Evolutionary conservation across 2,113 vertebrate genomes (phyloP).

Genomic region (Clupea harengus): DNA sequence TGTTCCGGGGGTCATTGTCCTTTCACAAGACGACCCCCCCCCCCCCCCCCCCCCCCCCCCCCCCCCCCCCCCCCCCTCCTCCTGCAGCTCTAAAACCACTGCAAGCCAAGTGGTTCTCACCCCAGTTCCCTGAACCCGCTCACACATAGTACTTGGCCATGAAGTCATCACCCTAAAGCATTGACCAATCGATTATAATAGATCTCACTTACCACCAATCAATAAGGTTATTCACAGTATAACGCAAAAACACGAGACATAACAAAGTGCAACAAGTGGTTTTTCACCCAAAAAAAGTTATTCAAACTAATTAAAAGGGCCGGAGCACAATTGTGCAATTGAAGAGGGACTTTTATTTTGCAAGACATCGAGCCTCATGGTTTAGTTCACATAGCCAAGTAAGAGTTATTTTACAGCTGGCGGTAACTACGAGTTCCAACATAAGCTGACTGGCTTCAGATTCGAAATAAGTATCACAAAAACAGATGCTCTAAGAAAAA

Average conservation of each 20-base stretch:
- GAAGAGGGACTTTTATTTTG: too few species aligned
- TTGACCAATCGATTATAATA: background rate
- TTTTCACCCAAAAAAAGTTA: too few species aligned
- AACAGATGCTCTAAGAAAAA: too few species aligned
- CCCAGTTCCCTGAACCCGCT: too few species aligned
- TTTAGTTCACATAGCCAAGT: too few species aligned
- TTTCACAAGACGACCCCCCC: background rate
- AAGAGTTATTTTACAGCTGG: too few species aligned
- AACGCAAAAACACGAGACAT: background rate
- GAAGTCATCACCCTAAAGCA: background rate
- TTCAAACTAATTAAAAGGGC: background rate
- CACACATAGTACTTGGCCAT: background rate
- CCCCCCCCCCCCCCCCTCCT: background rate
- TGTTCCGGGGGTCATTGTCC: constrained; percentile 4
- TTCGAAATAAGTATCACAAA: too few species aligned
- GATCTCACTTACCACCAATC: background rate
- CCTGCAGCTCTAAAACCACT: background rate
- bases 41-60: background rate
- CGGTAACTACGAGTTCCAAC: too few species aligned
- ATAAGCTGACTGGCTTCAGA: too few species aligned
- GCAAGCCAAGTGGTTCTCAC: background rate
- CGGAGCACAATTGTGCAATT: too few species aligned
- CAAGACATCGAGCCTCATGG: too few species aligned
- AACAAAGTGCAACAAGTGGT: background rate
- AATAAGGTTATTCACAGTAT: background rate